Percentiles rank a stretch among this genome's conserved stretches.
phyloP scores from a whole-genome alignment of 2,113 vertebrate species.

The Corythornis madagascariensis region DNA sequence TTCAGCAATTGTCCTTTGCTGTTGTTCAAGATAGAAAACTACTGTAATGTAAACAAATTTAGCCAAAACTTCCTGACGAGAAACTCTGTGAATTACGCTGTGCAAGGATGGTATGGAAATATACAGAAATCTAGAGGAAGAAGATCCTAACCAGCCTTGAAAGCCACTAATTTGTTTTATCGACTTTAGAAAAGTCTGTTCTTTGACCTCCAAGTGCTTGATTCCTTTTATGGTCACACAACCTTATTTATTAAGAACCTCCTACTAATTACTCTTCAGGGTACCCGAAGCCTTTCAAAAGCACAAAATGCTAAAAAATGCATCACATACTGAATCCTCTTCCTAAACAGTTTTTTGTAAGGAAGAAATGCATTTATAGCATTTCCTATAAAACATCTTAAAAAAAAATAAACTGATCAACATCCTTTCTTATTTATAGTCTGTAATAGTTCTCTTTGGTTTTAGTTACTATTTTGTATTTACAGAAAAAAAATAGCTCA shows the following conservation, averaged over 20 bases:
- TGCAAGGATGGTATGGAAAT: neutral
- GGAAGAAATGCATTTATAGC: neutral
- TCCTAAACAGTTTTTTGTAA: neutral
- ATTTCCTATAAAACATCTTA: neutral
- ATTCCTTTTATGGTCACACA: constrained; percentile 2
- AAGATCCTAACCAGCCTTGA: neutral
- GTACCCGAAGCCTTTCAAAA: constrained; percentile 2
- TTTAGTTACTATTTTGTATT: constrained; percentile 34
- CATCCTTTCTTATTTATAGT: neutral
- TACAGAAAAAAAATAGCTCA: constrained; percentile 18
- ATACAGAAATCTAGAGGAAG: neutral
- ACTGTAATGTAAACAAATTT: neutral
- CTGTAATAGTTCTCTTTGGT: neutral
- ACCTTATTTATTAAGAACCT: constrained; percentile 27
- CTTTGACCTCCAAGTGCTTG: constrained; percentile 26
- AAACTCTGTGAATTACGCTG: neutral
- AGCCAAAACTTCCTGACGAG: neutral
- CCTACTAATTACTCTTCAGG: neutral
- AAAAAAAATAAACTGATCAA: neutral
- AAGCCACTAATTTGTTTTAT: neutral
- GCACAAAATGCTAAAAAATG: neutral
- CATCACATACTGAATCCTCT: neutral
- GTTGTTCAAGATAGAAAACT: neutral
- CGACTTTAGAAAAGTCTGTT: neutral
- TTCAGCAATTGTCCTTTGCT: neutral